A percentile compares a stretch with the other conserved stretches of the same genome.
phyloP scores from a whole-genome alignment of 2,888 invertebrate species.

The Spilosoma lubricipeda region DNA sequence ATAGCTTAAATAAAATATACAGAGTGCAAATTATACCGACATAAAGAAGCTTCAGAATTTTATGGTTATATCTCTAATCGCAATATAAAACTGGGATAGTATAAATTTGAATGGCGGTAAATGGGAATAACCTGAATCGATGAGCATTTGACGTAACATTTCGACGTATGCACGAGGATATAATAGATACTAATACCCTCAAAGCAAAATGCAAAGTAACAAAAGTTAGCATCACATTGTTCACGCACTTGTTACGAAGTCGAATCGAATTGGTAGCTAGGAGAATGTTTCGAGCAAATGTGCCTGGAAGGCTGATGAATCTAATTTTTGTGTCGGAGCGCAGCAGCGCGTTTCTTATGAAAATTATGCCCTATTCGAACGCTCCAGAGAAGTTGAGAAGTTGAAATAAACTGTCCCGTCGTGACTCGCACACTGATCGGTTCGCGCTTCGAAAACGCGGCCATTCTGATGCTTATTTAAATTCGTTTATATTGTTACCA shows the following conservation, averaged over 20 bases:
- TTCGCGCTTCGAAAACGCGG: conserved; percentile 44
- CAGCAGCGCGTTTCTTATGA: conserved; percentile 79
- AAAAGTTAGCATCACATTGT: conserved; percentile 72
- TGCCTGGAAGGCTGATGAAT: conserved; percentile 78
- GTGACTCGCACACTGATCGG: conserved; percentile 80
- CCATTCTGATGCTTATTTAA: conserved; percentile 56
- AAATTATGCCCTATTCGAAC: conserved; percentile 84
- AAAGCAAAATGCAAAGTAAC: conserved; percentile 68
- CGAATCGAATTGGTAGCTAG: conserved; percentile 74
- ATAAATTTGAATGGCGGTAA: conserved; percentile 59
- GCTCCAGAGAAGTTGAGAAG: conserved; percentile 79
- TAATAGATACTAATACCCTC: conserved; percentile 47
- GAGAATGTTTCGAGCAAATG: conserved; percentile 72
- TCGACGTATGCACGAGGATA: conserved; percentile 31
- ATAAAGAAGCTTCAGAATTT: conserved; percentile 69
- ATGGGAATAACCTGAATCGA: conserved; percentile 17
- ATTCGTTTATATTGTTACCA: conserved; percentile 51
- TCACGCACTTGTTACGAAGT: conserved; percentile 75
- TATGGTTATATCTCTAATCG: conserved; percentile 67
- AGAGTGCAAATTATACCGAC: conserved; percentile 71
- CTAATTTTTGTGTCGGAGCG: conserved; percentile 79
- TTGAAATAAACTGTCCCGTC: conserved; percentile 83
- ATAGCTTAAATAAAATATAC: conserved; percentile 65
- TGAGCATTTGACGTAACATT: conserved; percentile 39
- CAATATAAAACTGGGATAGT: conserved; percentile 64